Percentiles rank a stretch among this genome's conserved stretches.
Evolutionary conservation across 2,797 vertebrate genomes (phyloP).

Genomic region (Hephaestus fuliginosus): DNA sequence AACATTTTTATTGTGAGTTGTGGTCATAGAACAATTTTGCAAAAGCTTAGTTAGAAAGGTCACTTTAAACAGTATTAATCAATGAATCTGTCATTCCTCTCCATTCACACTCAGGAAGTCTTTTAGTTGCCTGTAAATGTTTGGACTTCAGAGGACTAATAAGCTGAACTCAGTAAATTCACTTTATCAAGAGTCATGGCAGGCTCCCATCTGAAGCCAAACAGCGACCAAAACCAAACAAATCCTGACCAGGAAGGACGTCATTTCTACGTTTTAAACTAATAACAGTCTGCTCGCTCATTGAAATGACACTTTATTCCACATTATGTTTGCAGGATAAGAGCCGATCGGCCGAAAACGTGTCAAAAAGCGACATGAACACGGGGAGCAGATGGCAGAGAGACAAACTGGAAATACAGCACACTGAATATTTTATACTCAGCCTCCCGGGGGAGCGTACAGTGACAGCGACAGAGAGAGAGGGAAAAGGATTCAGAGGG

Average conservation of each 20-base stretch:
- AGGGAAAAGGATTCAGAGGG: not conserved
- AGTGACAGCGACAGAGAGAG: not conserved
- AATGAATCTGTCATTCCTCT: not conserved
- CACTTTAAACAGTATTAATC: not conserved
- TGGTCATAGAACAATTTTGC: not conserved
- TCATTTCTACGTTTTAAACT: not conserved
- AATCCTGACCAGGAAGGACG: not conserved
- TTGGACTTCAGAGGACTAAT: not conserved
- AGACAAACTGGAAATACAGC: constrained; percentile 39
- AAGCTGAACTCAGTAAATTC: not conserved
- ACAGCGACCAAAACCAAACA: not conserved
- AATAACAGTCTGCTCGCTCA: not conserved
- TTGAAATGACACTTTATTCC: not conserved
- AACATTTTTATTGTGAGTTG: not conserved
- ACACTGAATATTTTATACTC: constrained; percentile 60
- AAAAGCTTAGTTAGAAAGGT: not conserved
- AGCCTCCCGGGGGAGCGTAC: constrained; percentile 12
- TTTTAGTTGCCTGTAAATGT: not conserved
- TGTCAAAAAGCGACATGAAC: not conserved
- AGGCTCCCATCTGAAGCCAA: not conserved
- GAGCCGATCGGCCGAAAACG: not conserved
- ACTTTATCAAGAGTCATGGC: not conserved
- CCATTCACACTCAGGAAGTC: not conserved
- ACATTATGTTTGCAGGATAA: not conserved
- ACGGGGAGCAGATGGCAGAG: constrained; percentile 41